Percentiles rank a stretch among this genome's conserved stretches.
Conservation (phyloP, 1,140 invertebrate genomes). For the Mercenaria mercenaria region DNA sequence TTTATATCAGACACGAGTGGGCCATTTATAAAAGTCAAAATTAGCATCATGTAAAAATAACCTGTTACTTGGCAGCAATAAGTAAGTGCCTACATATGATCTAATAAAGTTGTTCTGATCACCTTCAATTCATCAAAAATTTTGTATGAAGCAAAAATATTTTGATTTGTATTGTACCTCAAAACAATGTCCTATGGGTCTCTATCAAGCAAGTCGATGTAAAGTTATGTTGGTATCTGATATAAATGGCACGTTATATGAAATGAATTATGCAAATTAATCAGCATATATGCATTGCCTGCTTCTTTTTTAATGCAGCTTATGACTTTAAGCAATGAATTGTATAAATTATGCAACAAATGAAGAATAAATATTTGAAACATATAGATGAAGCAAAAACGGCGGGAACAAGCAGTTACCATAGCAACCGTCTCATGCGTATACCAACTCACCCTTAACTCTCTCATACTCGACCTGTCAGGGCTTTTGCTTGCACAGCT, state of each 20-base stretch:
- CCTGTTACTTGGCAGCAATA: no score
- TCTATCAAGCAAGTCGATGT: no score
- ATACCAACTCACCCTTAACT: slow-evolving; percentile 21
- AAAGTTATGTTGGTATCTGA: no score
- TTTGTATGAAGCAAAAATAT: no score
- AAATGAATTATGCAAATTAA: neutral
- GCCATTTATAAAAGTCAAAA: no score
- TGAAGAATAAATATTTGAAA: neutral
- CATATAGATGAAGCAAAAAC: neutral
- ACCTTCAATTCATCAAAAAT: no score
- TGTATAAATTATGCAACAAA: neutral
- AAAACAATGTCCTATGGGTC: no score
- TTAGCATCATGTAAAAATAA: no score
- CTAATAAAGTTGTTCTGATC: no score
- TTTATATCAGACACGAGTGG: no score
- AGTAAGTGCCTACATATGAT: no score
- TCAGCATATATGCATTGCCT: neutral
- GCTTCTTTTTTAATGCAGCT: neutral
- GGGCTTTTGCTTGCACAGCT: slow-evolving; percentile 41
- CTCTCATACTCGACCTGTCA: neutral
- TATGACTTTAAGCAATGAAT: neutral
- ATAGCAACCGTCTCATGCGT: neutral
- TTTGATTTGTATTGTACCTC: no score
- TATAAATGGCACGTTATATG: neutral
- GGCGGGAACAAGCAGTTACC: neutral